phyloP scores from a whole-genome alignment of 2,113 vertebrate genomes.

The Lutjanus erythropterus region DNA sequence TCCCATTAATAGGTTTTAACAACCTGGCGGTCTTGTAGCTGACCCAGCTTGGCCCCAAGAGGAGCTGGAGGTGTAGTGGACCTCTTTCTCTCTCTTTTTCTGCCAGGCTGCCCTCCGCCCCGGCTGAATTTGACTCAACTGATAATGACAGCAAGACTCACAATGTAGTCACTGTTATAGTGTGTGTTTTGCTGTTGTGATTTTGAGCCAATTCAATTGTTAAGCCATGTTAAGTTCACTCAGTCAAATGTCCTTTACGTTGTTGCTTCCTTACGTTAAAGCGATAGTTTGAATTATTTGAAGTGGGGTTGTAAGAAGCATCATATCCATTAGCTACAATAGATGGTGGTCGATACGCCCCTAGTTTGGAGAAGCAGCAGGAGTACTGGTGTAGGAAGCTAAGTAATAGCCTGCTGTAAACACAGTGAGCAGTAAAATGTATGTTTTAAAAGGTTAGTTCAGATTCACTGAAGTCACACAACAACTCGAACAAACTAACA shows the following conservation, averaged over 20 bases:
- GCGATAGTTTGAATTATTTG: too few species aligned
- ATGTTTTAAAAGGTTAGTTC: too few species aligned
- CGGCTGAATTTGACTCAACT: conserved; percentile 44
- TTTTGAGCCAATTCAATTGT: conserved; percentile 11
- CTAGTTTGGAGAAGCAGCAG: too few species aligned
- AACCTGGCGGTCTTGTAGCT: conserved; percentile 77
- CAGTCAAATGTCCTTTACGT: background rate
- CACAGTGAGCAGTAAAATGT: too few species aligned
- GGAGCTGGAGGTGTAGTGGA: conserved; percentile 60
- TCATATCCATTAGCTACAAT: too few species aligned
- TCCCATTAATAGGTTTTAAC: conserved; percentile 82
- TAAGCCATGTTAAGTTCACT: background rate
- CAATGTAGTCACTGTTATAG: conserved; percentile 21
- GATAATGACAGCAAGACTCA: conserved; percentile 51
- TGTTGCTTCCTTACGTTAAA: background rate
- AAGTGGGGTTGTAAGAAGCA: too few species aligned
- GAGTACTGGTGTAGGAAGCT: too few species aligned
- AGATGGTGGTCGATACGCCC: too few species aligned
- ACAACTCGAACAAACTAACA: too few species aligned
- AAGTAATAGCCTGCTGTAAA: too few species aligned
- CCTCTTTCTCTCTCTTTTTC: conserved; percentile 53
- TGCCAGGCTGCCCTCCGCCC: conserved; percentile 45
- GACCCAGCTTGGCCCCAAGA: conserved; percentile 68
- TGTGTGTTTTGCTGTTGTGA: conserved; percentile 20
- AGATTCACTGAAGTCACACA: too few species aligned